Percentiles rank a stretch among this genome's conserved stretches.
These are phyloP conservation scores for Pterocles gutturalis DNA, from an alignment of 2,113 vertebrate species.

Conservation along the genomic window DNA sequence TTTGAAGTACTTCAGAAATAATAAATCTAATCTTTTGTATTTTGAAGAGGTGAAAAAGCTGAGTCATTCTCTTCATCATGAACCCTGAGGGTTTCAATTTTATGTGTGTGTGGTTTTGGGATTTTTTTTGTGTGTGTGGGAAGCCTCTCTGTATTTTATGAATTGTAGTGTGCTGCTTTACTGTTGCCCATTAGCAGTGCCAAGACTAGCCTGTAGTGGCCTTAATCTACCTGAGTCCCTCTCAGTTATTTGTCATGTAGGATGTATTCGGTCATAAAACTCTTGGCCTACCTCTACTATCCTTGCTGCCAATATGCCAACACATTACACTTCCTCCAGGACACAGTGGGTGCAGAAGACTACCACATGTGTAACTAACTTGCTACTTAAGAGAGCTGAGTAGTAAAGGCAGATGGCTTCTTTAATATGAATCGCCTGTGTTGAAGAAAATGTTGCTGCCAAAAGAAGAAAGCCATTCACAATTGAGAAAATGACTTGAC, in stretches of 20 bases:
- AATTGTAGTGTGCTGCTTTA: neutral
- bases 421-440: neutral
- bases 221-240: neutral
- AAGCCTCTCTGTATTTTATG: neutral
- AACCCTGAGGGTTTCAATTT: neutral
- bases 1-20: conserved; percentile 2
- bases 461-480: neutral
- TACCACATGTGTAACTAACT: neutral
- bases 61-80: neutral
- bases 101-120: too few species aligned
- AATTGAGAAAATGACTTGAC: neutral
- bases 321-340: neutral
- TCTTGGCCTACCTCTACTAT: neutral
- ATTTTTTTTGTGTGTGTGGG: too few species aligned
- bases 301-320: neutral
- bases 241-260: neutral
- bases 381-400: neutral
- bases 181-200: neutral
- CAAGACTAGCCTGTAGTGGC: neutral
- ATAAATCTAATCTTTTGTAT: neutral
- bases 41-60: neutral
- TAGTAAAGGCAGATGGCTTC: neutral
- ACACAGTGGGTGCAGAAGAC: neutral
- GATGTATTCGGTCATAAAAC: neutral
- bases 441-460: neutral